phyloP scores from a whole-genome alignment of 1,140 invertebrate genomes.

The Drosophila teissieri region DNA sequence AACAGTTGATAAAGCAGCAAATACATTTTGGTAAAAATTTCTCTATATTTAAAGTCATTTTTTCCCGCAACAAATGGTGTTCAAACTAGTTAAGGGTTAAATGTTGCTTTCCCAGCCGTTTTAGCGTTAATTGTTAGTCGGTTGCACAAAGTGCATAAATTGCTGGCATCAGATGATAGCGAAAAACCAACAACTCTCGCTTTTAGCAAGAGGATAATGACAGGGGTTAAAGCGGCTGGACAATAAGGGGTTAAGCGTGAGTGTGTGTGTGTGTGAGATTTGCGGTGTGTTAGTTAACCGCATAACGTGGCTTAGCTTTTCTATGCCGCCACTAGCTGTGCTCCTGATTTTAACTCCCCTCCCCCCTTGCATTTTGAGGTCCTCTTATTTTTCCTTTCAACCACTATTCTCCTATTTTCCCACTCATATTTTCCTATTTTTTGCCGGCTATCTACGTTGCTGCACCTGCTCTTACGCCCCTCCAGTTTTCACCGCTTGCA shows the following conservation, averaged over 20 bases:
- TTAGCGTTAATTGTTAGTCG: slow-evolving; percentile 20
- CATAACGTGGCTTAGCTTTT: slow-evolving; percentile 64
- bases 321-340: slow-evolving; percentile 17
- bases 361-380: not conserved
- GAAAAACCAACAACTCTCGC: slow-evolving; percentile 41
- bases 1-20: slow-evolving; percentile 4
- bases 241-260: not conserved
- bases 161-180: slow-evolving; percentile 52
- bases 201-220: slow-evolving; percentile 11
- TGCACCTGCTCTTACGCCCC: slow-evolving; percentile 29
- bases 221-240: not conserved
- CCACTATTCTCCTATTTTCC: not conserved
- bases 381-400: not conserved
- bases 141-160: slow-evolving; percentile 37
- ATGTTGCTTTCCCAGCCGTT: not conserved
- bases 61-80: not conserved
- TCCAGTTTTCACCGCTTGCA: slow-evolving; percentile 47
- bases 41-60: not conserved
- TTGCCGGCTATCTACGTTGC: slow-evolving; percentile 24
- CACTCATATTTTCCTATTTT: not conserved
- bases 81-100: not conserved
- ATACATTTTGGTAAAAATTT: not conserved
- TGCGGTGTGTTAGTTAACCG: slow-evolving; percentile 51
- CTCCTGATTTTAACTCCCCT: not conserved
- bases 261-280: slow-evolving; percentile 17